Evolutionary conservation across 1,140 invertebrate genomes (phyloP), one percentile per base, ranked within the genome.

Genomic region (Zaprionus ghesquierei): DNA sequence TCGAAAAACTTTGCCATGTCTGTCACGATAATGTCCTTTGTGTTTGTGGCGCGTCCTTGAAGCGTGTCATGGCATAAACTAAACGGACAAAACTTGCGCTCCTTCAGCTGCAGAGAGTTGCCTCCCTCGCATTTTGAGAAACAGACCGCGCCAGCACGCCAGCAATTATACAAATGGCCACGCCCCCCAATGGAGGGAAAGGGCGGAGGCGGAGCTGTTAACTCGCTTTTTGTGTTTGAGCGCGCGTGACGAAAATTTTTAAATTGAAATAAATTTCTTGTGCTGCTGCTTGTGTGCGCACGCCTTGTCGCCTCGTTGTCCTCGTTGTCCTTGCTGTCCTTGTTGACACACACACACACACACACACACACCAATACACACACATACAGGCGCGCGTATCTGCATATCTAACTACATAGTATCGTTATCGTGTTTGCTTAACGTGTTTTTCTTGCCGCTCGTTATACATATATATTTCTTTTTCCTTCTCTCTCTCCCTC

Each of bases 401-500:
- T 38, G n/a, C 53, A 59, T 59, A 66, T 71, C 62, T 71, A 25
- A 33, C 54, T 76, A 89, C 89, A 82, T 82, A 89, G 72, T 82
- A 89, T 89, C 72, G 84, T 89, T 87, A 89, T 87, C 82, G 82
- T 87, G 82, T 87, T 87, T 87, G 82, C 79, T 87, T 87, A 87
- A 87, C 81, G 79, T 86, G 82, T 86, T 87, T 81, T 87, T 77
- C 71, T 75, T 87, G 78, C 69, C 70, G 50, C 70, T 78, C 51
- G 69, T 70, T 74, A 69, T 79, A 72, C 60, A 75, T 59, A 56
- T 59, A 51, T 64, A 56, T 60, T 46, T 51, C 64, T 22, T 63
- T 29, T 49, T 61, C 44, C 29, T 54, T 60, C 27, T 60, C 35
- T 68, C 10, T 55, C 3, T 6, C 27, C 9, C 3, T 29, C 6